phyloP scores from a whole-genome alignment of 1,140 invertebrate species.

The Whitmania pigra region DNA sequence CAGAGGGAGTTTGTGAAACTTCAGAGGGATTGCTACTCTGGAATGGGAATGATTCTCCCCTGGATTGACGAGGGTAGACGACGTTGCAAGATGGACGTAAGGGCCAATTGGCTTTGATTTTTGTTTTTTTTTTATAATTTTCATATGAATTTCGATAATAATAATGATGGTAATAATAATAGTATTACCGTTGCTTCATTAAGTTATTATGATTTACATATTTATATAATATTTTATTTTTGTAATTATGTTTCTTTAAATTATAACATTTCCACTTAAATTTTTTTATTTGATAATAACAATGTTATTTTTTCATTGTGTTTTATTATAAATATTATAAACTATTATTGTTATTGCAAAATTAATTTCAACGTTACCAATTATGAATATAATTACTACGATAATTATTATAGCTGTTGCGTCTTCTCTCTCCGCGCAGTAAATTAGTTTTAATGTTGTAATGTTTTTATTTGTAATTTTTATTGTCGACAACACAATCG shows the following conservation, averaged over 20 bases:
- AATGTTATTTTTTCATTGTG: no score
- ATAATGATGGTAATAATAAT: slow-evolving; percentile 10
- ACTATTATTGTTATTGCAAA: no score
- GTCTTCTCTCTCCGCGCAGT: neutral
- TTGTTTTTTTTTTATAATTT: neutral
- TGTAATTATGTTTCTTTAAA: no score
- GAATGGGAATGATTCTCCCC: slow-evolving; percentile 9
- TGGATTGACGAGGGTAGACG: slow-evolving; percentile 18
- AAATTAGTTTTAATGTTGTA: no score
- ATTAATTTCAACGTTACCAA: neutral
- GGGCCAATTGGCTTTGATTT: neutral
- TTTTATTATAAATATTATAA: no score
- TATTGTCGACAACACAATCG: no score
- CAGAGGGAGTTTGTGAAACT: slow-evolving; percentile 26
- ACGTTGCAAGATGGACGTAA: slow-evolving; percentile 21
- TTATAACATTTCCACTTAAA: no score
- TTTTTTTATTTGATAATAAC: no score
- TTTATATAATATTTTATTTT: no score
- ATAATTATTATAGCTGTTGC: neutral
- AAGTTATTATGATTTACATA: no score
- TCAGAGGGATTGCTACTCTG: slow-evolving; percentile 28
- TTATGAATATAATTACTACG: neutral
- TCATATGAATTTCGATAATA: neutral
- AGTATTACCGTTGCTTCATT: neutral
- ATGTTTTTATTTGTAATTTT: no score